Evolutionary conservation across 2,113 vertebrate genomes (phyloP).

Genomic region (Aegithalos caudatus): DNA sequence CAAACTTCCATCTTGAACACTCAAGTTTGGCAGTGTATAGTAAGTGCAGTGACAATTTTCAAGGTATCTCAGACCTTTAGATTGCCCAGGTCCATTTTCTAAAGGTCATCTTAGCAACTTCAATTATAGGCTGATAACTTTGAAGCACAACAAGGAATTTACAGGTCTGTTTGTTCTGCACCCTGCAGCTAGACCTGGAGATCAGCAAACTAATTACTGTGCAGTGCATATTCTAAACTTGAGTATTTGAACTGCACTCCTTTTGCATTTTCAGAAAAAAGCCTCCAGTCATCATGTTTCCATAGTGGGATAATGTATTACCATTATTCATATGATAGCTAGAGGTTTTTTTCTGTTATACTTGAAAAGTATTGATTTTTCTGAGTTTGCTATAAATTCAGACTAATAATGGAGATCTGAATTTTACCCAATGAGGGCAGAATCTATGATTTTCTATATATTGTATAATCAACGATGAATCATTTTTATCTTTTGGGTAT

Average conservation of each 20-base stretch:
- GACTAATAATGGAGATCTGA: background rate
- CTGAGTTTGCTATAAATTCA: background rate
- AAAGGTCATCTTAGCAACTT: background rate
- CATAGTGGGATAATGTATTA: background rate
- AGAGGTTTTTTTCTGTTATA: background rate
- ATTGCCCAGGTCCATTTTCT: background rate
- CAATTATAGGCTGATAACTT: background rate
- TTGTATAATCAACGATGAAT: background rate
- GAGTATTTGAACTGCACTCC: background rate
- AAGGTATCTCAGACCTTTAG: background rate
- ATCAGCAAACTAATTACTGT: background rate
- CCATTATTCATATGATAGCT: background rate
- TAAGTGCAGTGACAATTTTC: background rate
- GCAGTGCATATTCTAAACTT: background rate
- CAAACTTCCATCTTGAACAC: background rate
- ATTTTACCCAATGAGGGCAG: background rate
- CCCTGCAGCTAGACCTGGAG: background rate
- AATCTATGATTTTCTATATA: background rate
- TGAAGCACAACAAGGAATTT: background rate
- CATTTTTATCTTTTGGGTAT: background rate
- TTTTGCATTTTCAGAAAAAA: background rate
- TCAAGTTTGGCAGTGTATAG: background rate
- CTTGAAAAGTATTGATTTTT: background rate
- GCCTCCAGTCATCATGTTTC: background rate
- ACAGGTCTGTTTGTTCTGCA: background rate